Conservation (phyloP, 2,888 invertebrate genomes). For the Pilophorus perplexus region DNA sequence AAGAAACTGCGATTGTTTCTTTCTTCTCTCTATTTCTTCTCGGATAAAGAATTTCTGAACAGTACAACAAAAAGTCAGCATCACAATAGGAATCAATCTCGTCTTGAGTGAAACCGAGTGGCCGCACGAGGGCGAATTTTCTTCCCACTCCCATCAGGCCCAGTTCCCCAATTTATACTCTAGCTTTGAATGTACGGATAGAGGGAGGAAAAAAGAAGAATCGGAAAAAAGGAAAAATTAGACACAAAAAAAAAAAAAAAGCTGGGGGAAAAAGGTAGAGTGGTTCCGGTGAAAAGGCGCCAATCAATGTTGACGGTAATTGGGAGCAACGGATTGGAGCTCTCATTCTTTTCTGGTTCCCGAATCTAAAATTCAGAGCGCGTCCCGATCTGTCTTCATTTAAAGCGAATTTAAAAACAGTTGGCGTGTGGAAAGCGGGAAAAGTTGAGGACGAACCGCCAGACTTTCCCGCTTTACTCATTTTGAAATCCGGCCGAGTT, state of each 20-base stretch:
- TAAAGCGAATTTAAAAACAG: conserved; percentile 38
- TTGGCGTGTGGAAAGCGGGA: not conserved
- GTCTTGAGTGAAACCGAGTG: conserved; percentile 27
- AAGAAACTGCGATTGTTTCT: too few species aligned
- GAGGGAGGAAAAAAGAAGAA: not conserved
- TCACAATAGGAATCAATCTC: conserved; percentile 30
- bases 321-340: conserved; percentile 36
- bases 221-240: not conserved
- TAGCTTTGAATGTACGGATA: conserved; percentile 14
- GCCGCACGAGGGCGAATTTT: not conserved
- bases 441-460: not conserved
- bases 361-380: conserved; percentile 32
- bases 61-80: too few species aligned
- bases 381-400: conserved; percentile 37
- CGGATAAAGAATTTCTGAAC: too few species aligned
- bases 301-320: conserved; percentile 40
- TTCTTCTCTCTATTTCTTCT: too few species aligned
- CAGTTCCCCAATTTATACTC: conserved; percentile 24
- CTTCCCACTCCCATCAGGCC: not conserved
- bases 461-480: not conserved
- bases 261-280: conserved; percentile 17
- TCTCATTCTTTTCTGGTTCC: conserved; percentile 8
- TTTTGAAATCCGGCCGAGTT: not conserved
- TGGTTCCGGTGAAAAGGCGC: conserved; percentile 34
- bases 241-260: conserved; percentile 1